Evolutionary conservation across 2,888 invertebrate genomes (phyloP).

Genomic region (Clostera curtula): DNA sequence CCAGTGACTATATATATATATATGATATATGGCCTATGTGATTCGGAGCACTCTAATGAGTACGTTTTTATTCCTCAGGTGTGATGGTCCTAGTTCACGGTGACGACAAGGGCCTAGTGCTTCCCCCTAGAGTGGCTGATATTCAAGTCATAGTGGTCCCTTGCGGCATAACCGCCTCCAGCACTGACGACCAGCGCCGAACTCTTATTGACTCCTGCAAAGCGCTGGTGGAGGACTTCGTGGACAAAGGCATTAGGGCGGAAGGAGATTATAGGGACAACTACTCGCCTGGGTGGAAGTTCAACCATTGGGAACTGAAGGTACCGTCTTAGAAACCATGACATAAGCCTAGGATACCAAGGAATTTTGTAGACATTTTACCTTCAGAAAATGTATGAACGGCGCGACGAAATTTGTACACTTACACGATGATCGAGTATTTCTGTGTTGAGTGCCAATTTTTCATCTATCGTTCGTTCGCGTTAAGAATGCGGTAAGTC

Average conservation of each 20-base stretch:
- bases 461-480: too few species aligned
- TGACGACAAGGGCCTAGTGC: conserved; percentile 95
- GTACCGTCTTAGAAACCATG: too few species aligned
- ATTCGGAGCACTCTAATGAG: too few species aligned
- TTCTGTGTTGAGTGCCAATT: too few species aligned
- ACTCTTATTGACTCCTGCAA: conserved; percentile 81
- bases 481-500: too few species aligned
- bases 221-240: conserved; percentile 78
- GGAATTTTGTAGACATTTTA: too few species aligned
- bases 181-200: conserved; percentile 81
- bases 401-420: too few species aligned
- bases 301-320: conserved; percentile 97
- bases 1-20: too few species aligned
- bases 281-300: conserved; percentile 99
- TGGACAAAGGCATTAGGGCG: conserved; percentile 79
- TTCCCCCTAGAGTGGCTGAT: conserved; percentile 94
- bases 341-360: too few species aligned
- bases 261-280: conserved; percentile 94
- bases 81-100: conserved; percentile 95
- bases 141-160: conserved; percentile 94
- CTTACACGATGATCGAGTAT: too few species aligned
- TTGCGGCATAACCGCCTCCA: conserved; percentile 93
- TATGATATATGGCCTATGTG: too few species aligned
- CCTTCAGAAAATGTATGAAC: too few species aligned
- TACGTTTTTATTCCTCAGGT: conserved; percentile 51